Evolutionary conservation across 1,140 invertebrate genomes (phyloP), one percentile per base, ranked within the genome.

Genomic region (Diachasmimorpha longicaudata): DNA sequence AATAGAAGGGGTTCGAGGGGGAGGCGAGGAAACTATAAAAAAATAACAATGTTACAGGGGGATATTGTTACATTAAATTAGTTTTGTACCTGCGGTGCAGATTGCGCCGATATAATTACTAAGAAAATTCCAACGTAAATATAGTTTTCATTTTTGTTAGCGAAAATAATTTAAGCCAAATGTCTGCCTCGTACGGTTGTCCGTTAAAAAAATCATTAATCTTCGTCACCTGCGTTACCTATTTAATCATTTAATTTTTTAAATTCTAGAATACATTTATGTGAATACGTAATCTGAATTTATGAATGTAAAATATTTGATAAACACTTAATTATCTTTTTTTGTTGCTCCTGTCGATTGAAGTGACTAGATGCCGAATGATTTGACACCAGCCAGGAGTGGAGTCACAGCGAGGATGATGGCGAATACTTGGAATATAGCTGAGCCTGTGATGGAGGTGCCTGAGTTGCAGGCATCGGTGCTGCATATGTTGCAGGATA

Each of bases 391-490:
- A 5, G 69, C 48, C 5, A 76, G 16, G 13, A 79, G 42, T 9
- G 16, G 52, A 11, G 74, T 81, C 21, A 75, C 68, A 23, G 84
- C 0, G 72, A 80, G 42, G 48, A 75, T 72, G 48, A 81, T 70
- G 13, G 78, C 52, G 48, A 73, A 78, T 9, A 78, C 10, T 14
- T 71, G 73, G 14, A 82, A 44, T n/a, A 82, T 9, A 67, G 77
- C 79, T 55, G 79, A 79, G 48, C 80, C 77, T 52, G 80, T 83
- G 10, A 87, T 77, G 10, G 88, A 84, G n/a, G 88, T 83, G 0
- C 90, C 90, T 10, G 90, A 89, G 42, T 91, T 91, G 80, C 91
- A 92, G 72, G 90, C 89, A 79, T 89, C 88, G 68, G 89, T 89
- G 71, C 84, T 90, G 81, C 91, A 90, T 70, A 88, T 85, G 72